phyloP scores from a whole-genome alignment of 1,140 invertebrate genomes.

The Drosophila pseudoobscura region DNA sequence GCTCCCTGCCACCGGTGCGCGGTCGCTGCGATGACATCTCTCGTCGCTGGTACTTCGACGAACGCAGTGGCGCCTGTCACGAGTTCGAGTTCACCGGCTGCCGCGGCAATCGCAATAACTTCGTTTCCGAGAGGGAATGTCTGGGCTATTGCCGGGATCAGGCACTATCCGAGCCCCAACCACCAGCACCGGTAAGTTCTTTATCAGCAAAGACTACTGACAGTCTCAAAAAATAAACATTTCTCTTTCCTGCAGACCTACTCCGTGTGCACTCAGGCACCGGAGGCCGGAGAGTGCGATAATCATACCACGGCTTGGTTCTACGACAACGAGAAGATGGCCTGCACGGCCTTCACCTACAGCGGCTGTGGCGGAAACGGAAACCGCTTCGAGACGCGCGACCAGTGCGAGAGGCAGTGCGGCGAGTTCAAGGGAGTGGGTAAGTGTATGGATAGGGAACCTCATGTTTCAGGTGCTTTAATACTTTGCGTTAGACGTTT shows the following conservation, averaged over 20 bases:
- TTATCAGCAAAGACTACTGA: too few relatives aligned
- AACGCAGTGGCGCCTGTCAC: constrained; percentile 86
- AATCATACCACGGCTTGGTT: constrained; percentile 88
- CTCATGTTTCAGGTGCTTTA: constrained; percentile 29
- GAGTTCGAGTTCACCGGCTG: constrained; percentile 89
- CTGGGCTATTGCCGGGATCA: constrained; percentile 87
- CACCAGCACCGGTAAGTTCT: constrained; percentile 51
- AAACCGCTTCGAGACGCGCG: constrained; percentile 91
- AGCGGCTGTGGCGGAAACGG: constrained; percentile 93
- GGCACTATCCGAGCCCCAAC: constrained; percentile 40
- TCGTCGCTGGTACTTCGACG: constrained; percentile 90
- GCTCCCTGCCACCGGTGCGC: constrained; percentile 88
- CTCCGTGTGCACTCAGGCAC: constrained; percentile 85
- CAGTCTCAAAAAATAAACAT: too few relatives aligned
- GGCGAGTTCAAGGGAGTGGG: constrained; percentile 89
- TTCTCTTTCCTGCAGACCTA: constrained; percentile 29
- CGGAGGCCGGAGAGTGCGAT: constrained; percentile 89
- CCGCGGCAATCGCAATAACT: constrained; percentile 92
- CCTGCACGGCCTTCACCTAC: constrained; percentile 90
- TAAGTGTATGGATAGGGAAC: constrained; percentile 81
- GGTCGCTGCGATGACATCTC: constrained; percentile 85
- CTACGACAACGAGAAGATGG: constrained; percentile 86
- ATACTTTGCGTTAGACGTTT: constrained; percentile 85
- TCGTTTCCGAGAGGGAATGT: constrained; percentile 93
- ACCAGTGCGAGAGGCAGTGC: constrained; percentile 92